A percentile compares a stretch with the other conserved stretches of the same genome.
Conservation (phyloP, 2,888 invertebrate species). For the Eupithecia insigniata region DNA sequence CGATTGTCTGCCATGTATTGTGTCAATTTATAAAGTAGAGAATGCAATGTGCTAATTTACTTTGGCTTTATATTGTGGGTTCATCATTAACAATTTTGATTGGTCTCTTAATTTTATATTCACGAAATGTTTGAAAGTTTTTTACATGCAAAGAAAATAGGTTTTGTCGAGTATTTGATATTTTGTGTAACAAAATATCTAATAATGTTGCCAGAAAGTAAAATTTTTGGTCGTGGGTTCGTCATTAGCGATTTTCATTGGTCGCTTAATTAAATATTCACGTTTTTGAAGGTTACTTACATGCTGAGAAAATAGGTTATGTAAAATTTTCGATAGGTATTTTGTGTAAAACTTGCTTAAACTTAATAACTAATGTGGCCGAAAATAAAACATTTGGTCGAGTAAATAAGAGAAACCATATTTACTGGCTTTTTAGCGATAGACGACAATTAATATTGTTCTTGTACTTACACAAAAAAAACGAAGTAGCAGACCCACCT, state of each 20-base stretch:
- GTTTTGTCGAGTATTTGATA: not conserved
- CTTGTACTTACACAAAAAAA: too few species aligned
- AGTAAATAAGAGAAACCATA: not conserved
- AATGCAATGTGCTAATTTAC: slow-evolving; percentile 36
- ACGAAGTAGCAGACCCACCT: too few species aligned
- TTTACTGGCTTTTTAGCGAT: not conserved
- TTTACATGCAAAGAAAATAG: not conserved
- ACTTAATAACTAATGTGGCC: too few species aligned
- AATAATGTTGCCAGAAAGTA: not conserved
- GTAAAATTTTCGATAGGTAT: too few species aligned
- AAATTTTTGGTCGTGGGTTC: not conserved
- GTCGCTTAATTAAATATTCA: too few species aligned
- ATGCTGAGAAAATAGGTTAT: too few species aligned
- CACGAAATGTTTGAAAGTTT: not conserved
- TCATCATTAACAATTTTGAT: not conserved
- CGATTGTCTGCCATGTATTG: slow-evolving; percentile 35
- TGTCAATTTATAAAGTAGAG: slow-evolving; percentile 28
- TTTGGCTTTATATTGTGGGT: slow-evolving; percentile 14
- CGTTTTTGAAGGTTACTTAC: too few species aligned
- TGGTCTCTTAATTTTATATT: not conserved
- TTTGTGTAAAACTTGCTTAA: too few species aligned
- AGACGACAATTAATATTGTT: too few species aligned
- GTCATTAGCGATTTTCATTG: too few species aligned
- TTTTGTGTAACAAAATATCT: not conserved
- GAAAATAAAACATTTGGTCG: not conserved